Percentiles rank a stretch among this genome's conserved stretches.
Conservation (phyloP, 2,113 vertebrate genomes). For the Lagopus muta region DNA sequence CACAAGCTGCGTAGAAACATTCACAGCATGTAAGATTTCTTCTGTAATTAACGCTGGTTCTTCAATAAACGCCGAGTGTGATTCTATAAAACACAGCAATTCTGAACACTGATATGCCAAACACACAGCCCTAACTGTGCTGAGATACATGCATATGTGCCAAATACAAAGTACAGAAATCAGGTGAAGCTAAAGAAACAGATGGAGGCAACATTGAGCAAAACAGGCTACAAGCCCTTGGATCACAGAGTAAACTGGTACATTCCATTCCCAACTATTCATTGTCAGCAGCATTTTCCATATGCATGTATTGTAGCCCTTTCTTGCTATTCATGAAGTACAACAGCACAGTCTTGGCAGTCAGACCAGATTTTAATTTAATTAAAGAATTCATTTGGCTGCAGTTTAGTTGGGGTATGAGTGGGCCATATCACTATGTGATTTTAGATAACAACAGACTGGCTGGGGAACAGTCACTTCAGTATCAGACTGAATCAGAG, state of each 20-base stretch:
- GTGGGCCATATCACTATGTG: accelerated
- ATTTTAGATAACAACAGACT: background rate
- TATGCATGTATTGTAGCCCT: background rate
- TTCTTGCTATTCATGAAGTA: background rate
- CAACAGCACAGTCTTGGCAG: background rate
- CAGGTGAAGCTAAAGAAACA: background rate
- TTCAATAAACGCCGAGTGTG: background rate
- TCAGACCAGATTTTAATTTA: background rate
- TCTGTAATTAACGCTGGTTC: background rate
- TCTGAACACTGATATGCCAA: background rate
- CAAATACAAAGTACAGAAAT: background rate
- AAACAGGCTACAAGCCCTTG: background rate
- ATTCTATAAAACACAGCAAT: background rate
- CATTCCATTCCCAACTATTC: background rate
- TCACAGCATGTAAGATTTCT: background rate
- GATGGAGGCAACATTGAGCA: background rate
- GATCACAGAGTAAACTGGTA: background rate
- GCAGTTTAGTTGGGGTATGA: background rate
- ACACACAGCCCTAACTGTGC: background rate
- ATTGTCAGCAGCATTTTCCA: background rate
- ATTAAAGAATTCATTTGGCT: background rate
- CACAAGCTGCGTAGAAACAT: background rate
- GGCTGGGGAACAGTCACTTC: background rate
- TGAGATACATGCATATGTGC: background rate
- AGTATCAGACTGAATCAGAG: background rate